Conservation (phyloP, 2,888 invertebrate genomes). For the Malacosoma neustria region DNA sequence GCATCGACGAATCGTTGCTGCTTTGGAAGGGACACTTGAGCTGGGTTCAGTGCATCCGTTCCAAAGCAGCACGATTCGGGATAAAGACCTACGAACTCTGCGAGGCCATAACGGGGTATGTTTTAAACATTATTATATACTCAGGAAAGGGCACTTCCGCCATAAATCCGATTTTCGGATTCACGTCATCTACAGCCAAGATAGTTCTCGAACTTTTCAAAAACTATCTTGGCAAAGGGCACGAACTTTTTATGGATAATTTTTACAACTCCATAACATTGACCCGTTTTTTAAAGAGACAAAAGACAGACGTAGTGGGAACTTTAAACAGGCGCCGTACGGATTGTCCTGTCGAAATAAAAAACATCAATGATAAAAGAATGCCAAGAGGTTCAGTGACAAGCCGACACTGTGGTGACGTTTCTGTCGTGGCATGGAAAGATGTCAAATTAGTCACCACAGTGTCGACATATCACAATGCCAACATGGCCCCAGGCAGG, state of each 20-base stretch:
- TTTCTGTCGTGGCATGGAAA: background rate
- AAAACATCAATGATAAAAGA: slow-evolving; percentile 5
- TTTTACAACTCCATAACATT: slow-evolving; percentile 8
- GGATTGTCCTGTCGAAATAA: slow-evolving; percentile 6
- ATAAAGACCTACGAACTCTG: slow-evolving; percentile 13
- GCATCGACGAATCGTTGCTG: slow-evolving; percentile 13
- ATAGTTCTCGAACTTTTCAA: slow-evolving; percentile 5
- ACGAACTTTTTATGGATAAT: slow-evolving; percentile 7
- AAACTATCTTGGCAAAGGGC: slow-evolving; percentile 5
- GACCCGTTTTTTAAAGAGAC: slow-evolving; percentile 9
- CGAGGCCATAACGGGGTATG: slow-evolving; percentile 13
- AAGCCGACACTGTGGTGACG: too few relatives aligned
- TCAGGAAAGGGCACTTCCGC: slow-evolving; percentile 4
- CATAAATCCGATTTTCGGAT: too few relatives aligned
- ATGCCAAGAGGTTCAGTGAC: slow-evolving; percentile 6
- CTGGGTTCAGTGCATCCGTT: slow-evolving; percentile 10
- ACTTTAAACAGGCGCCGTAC: slow-evolving; percentile 4
- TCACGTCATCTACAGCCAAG: too few relatives aligned
- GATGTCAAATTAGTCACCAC: slow-evolving; percentile 4
- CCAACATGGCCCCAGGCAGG: slow-evolving; percentile 3
- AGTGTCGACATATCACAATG: slow-evolving; percentile 3
- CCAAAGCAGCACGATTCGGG: slow-evolving; percentile 10
- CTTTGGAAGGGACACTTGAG: slow-evolving; percentile 13
- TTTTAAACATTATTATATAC: slow-evolving; percentile 12
- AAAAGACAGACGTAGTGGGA: slow-evolving; percentile 12